Conservation (phyloP, 2,113 vertebrate genomes). For the Himantopus leucocephalus region DNA sequence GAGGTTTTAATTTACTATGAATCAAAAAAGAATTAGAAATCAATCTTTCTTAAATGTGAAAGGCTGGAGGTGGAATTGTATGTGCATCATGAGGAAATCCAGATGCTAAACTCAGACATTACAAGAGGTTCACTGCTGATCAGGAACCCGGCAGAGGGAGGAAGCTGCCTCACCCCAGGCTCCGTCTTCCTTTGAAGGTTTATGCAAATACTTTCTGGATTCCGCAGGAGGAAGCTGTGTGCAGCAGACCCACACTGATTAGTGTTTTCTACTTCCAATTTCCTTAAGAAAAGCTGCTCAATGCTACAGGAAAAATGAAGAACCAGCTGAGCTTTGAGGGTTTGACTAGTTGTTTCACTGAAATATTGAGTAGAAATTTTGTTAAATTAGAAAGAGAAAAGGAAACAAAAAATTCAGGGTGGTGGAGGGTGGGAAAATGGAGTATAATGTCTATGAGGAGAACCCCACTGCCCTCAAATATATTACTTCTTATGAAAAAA, state of each 20-base stretch:
- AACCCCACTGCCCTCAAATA: neutral
- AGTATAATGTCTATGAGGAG: neutral
- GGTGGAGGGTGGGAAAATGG: neutral
- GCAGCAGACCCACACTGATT: neutral
- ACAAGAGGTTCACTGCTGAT: neutral
- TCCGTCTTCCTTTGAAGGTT: neutral
- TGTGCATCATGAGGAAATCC: neutral
- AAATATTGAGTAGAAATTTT: neutral
- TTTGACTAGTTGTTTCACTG: neutral
- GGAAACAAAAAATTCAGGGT: neutral
- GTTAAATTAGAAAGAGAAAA: neutral
- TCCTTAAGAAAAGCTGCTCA: neutral
- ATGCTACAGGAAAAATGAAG: neutral
- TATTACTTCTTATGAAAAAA: neutral
- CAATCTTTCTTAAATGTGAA: neutral
- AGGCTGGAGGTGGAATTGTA: neutral
- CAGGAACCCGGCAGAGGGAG: neutral
- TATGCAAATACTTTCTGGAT: neutral
- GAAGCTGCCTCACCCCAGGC: neutral
- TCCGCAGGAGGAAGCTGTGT: neutral
- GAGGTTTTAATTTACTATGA: neutral
- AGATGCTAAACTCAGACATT: neutral
- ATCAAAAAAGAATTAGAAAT: neutral
- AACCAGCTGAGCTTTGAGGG: neutral
- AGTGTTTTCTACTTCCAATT: neutral